Evolutionary conservation across 2,797 vertebrate genomes (phyloP).

Genomic region (Fringilla coelebs): DNA sequence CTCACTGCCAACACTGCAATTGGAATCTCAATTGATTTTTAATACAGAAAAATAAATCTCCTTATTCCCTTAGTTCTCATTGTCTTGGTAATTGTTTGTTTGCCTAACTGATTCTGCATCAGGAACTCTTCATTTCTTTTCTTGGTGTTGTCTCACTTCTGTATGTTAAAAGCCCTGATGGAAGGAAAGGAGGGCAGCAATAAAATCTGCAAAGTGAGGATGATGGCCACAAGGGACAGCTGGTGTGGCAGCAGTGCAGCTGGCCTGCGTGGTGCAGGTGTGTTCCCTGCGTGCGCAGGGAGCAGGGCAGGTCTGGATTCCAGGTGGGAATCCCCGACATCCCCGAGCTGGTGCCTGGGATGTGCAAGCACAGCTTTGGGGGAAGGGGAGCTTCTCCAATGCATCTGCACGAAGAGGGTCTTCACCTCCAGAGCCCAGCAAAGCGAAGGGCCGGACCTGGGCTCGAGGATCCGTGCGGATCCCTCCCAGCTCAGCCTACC

Average conservation of each 20-base stretch:
- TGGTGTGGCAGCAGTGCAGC: constrained; percentile 28
- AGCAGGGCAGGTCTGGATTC: neutral
- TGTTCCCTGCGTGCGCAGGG: neutral
- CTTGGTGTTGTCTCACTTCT: constrained; percentile 53
- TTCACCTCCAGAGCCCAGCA: neutral
- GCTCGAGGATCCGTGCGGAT: accelerated
- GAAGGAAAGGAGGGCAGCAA: constrained; percentile 24
- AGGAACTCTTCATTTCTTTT: constrained; percentile 45
- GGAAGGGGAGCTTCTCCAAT: neutral
- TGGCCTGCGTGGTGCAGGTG: neutral
- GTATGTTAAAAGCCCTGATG: neutral
- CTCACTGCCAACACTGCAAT: neutral
- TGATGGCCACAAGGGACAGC: neutral
- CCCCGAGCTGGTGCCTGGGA: neutral
- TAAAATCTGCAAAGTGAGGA: constrained; percentile 42
- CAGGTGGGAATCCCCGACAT: accelerated
- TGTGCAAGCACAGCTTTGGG: neutral
- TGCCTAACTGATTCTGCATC: constrained; percentile 69
- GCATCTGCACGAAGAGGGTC: neutral
- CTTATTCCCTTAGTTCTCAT: constrained; percentile 15
- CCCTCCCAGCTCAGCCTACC: neutral
- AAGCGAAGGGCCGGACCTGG: neutral
- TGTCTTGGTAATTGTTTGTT: constrained; percentile 64
- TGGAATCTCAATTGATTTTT: constrained; percentile 17
- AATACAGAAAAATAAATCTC: constrained; percentile 27